A percentile compares a stretch with the other conserved stretches of the same genome.
Conservation (phyloP, 2,888 invertebrate genomes). For the Antheraea assamensis region DNA sequence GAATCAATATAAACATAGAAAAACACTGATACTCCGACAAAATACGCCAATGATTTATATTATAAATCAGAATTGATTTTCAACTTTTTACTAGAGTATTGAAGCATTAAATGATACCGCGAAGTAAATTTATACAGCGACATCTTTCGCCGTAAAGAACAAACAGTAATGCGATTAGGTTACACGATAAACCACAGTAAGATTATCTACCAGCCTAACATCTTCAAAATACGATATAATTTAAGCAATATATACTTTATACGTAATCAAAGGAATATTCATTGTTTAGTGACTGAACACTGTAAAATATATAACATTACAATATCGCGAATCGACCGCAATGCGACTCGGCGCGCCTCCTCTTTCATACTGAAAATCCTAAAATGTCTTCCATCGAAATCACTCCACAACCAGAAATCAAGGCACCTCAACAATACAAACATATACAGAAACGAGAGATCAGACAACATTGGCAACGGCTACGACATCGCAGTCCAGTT, state of each 20-base stretch:
- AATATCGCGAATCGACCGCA: background rate
- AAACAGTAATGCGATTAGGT: background rate
- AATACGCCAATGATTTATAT: too few relatives aligned
- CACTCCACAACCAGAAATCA: background rate
- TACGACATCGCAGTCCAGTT: background rate
- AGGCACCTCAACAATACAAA: background rate
- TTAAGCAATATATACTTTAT: background rate
- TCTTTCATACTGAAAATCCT: conserved; percentile 31
- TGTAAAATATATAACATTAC: background rate
- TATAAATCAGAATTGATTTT: background rate
- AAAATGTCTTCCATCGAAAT: conserved; percentile 33
- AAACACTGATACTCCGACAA: too few relatives aligned
- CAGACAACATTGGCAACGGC: background rate
- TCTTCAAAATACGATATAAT: background rate
- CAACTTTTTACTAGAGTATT: background rate
- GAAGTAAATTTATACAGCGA: background rate
- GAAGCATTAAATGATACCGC: background rate
- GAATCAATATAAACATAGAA: too few relatives aligned
- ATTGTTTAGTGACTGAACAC: background rate
- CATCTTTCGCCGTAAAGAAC: background rate
- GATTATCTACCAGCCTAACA: background rate
- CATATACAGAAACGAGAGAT: background rate
- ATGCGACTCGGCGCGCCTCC: conserved; percentile 15
- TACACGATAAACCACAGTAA: background rate
- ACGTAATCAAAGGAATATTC: background rate